These are phyloP conservation scores for Lepus townsendii DNA, from an alignment of 2,797 vertebrate species.

Conservation along the genomic window DNA sequence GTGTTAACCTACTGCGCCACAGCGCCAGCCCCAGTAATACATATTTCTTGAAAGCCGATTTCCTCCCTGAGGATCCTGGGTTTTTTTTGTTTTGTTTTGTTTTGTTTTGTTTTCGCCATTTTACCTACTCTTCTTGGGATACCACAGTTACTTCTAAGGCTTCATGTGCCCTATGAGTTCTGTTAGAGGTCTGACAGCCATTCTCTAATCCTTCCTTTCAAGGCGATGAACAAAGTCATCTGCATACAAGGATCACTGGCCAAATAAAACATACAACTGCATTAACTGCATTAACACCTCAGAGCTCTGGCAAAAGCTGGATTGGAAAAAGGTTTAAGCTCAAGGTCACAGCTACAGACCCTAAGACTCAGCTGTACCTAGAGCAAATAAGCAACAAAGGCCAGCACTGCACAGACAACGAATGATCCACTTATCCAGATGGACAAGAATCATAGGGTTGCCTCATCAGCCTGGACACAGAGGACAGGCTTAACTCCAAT, in stretches of 20 bases:
- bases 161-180: neutral
- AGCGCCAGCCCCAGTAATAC: too few species aligned
- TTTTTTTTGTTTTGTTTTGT: neutral
- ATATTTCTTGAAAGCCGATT: neutral
- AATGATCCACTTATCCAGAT: neutral
- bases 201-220: neutral
- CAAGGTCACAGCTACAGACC: neutral
- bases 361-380: neutral
- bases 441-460: neutral
- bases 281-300: neutral
- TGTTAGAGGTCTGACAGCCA: neutral
- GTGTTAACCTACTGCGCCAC: too few species aligned
- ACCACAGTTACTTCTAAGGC: neutral
- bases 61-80: neutral
- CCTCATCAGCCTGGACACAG: neutral
- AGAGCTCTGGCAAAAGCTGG: slow-evolving; percentile 28
- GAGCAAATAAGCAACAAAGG: neutral
- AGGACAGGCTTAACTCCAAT: neutral
- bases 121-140: neutral
- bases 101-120: neutral
- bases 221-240: neutral
- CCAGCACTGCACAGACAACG: neutral
- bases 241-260: neutral
- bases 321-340: slow-evolving; percentile 42
- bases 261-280: neutral